These are phyloP conservation scores for Oegoconia quadripuncta DNA, from an alignment of 2,888 invertebrate genomes.

Conservation along the genomic window DNA sequence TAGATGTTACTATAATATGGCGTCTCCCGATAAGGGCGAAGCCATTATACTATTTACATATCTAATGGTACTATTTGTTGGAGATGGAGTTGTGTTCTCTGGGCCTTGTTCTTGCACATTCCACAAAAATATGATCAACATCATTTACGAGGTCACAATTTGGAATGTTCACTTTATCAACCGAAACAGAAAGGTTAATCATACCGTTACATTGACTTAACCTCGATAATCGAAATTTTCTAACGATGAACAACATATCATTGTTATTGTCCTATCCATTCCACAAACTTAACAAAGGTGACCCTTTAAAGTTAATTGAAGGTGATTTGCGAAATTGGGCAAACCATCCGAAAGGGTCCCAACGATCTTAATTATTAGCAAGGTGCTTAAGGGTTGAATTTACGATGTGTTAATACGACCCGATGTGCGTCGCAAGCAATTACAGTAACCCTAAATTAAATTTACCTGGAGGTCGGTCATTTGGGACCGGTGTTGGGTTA, in stretches of 20 bases:
- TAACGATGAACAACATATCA: constrained; percentile 21
- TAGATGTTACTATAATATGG: too few relatives aligned
- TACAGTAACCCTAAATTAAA: constrained; percentile 67
- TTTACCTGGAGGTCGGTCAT: constrained; percentile 61
- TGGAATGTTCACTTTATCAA: too few relatives aligned
- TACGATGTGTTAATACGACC: constrained; percentile 71
- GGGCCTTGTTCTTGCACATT: too few relatives aligned
- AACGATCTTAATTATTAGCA: constrained; percentile 73
- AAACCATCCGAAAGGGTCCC: constrained; percentile 25
- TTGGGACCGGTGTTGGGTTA: constrained; percentile 31
- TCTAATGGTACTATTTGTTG: too few relatives aligned
- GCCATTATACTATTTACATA: too few relatives aligned
- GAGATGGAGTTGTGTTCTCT: too few relatives aligned
- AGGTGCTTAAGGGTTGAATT: constrained; percentile 73
- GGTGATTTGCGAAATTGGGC: constrained; percentile 62
- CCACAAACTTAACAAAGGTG: constrained; percentile 8
- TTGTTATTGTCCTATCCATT: background rate
- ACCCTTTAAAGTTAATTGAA: constrained; percentile 31
- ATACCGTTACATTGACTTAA: too few relatives aligned
- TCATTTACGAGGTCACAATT: too few relatives aligned
- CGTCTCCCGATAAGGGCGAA: too few relatives aligned
- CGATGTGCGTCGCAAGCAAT: constrained; percentile 62
- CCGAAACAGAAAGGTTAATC: too few relatives aligned
- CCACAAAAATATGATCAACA: too few relatives aligned
- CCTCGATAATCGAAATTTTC: too few relatives aligned